Evolutionary conservation across 2,888 invertebrate species (phyloP).

Genomic region (Deilephila porcellus): DNA sequence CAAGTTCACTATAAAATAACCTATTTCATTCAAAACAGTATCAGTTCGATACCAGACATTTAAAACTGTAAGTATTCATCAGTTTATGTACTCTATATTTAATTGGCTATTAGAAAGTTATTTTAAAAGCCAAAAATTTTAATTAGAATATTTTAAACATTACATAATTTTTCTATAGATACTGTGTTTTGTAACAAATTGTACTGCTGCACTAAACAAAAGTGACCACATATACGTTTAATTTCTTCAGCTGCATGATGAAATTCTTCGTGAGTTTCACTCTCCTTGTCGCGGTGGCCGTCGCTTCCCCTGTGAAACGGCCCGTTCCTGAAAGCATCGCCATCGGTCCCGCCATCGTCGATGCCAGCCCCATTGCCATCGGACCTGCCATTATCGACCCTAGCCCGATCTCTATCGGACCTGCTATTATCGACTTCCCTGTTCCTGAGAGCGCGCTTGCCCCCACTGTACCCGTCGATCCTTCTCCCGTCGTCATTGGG

Average conservation of each 20-base stretch:
- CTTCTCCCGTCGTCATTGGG: slow-evolving; percentile 35
- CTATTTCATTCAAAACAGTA: neutral
- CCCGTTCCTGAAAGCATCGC: slow-evolving; percentile 50
- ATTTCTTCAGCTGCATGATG: slow-evolving; percentile 42
- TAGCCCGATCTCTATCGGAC: slow-evolving; percentile 42
- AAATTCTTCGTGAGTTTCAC: slow-evolving; percentile 37
- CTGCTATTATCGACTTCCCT: slow-evolving; percentile 41
- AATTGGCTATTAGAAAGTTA: neutral
- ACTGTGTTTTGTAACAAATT: no score
- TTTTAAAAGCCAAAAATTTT: no score
- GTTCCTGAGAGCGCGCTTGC: slow-evolving; percentile 36
- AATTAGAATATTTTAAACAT: no score
- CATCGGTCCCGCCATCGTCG: slow-evolving; percentile 63
- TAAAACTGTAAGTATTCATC: slow-evolving; percentile 1
- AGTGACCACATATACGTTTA: no score
- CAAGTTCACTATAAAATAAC: neutral
- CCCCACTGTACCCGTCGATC: slow-evolving; percentile 37
- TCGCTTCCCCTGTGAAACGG: slow-evolving; percentile 38
- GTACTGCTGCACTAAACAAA: no score
- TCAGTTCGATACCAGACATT: neutral
- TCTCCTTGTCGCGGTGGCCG: slow-evolving; percentile 45
- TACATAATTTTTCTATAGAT: no score
- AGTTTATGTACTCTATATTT: neutral
- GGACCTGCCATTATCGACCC: slow-evolving; percentile 36
- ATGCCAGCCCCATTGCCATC: slow-evolving; percentile 41